A percentile compares a stretch with the other conserved stretches of the same genome.
Conservation (phyloP, 2,888 invertebrate genomes). For the Gari tellinella region DNA sequence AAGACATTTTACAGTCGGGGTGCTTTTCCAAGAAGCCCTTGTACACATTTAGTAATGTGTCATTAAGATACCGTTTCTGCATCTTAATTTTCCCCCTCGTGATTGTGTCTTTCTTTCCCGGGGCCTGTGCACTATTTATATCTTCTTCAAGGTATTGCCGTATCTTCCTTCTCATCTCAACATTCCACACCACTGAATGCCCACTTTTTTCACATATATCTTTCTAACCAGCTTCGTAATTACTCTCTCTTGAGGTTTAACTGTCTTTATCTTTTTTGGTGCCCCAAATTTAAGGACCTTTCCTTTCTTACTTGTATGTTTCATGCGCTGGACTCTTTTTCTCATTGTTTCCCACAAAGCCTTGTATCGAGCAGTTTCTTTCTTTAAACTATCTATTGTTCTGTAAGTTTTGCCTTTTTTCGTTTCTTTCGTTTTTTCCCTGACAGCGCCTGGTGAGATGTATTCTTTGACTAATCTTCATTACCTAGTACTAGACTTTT, state of each 20-base stretch:
- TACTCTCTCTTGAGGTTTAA: no score
- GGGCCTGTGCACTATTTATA: slow-evolving; percentile 37
- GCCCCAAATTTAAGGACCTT: no score
- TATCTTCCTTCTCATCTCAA: slow-evolving; percentile 17
- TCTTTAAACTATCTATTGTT: neutral
- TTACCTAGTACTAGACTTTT: no score
- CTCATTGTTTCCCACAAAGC: neutral
- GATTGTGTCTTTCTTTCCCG: slow-evolving; percentile 54
- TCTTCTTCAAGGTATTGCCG: slow-evolving; percentile 39
- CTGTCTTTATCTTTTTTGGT: no score
- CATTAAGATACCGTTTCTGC: slow-evolving; percentile 51
- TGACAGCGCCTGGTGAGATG: slow-evolving; percentile 6
- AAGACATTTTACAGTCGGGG: slow-evolving; percentile 41
- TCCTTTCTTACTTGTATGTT: neutral
- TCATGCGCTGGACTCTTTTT: neutral
- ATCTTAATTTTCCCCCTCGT: slow-evolving; percentile 44
- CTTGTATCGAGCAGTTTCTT: neutral
- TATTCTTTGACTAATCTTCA: no score
- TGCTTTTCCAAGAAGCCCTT: slow-evolving; percentile 31
- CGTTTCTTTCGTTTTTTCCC: slow-evolving; percentile 15
- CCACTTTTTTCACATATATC: neutral
- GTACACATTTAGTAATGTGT: slow-evolving; percentile 44
- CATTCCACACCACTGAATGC: slow-evolving; percentile 13
- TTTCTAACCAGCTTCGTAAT: neutral
- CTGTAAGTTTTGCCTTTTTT: slow-evolving; percentile 22